phyloP scores from a whole-genome alignment of 2,888 invertebrate species.

The Agrotis puta region DNA sequence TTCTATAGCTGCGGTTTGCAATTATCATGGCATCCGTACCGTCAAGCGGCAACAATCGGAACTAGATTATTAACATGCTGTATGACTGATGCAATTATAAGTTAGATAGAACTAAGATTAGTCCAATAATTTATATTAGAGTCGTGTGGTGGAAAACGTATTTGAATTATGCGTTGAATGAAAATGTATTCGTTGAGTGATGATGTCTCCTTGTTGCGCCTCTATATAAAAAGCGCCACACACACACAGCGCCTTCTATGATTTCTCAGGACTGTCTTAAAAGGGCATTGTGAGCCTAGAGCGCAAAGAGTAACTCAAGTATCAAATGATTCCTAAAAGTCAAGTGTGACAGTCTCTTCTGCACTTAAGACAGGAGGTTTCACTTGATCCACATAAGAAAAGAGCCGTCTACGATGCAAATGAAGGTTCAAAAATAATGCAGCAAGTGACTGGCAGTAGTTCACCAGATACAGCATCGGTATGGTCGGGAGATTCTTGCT shows the following conservation, averaged over 20 bases:
- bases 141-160: slow-evolving; percentile 21
- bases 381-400: too few species aligned
- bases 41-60: slow-evolving; percentile 68
- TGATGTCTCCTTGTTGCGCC: background rate
- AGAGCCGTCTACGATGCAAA: too few species aligned
- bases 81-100: slow-evolving; percentile 63
- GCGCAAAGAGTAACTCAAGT: too few species aligned
- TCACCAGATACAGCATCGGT: too few species aligned
- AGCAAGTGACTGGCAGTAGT: too few species aligned
- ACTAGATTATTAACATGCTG: slow-evolving; percentile 67
- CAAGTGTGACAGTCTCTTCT: too few species aligned
- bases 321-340: too few species aligned
- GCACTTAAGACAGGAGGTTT: too few species aligned
- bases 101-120: slow-evolving; percentile 49
- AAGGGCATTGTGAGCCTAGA: too few species aligned
- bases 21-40: slow-evolving; percentile 65
- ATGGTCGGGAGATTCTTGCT: too few species aligned
- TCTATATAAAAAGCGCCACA: background rate
- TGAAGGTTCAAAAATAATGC: too few species aligned
- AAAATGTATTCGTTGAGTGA: slow-evolving; percentile 18
- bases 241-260: background rate
- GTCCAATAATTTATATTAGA: slow-evolving; percentile 16
- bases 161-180: slow-evolving; percentile 40
- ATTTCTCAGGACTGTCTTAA: too few species aligned
- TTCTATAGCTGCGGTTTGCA: slow-evolving; percentile 57